phyloP scores from a whole-genome alignment of 1,140 invertebrate genomes.

The Holotrichia oblita region DNA sequence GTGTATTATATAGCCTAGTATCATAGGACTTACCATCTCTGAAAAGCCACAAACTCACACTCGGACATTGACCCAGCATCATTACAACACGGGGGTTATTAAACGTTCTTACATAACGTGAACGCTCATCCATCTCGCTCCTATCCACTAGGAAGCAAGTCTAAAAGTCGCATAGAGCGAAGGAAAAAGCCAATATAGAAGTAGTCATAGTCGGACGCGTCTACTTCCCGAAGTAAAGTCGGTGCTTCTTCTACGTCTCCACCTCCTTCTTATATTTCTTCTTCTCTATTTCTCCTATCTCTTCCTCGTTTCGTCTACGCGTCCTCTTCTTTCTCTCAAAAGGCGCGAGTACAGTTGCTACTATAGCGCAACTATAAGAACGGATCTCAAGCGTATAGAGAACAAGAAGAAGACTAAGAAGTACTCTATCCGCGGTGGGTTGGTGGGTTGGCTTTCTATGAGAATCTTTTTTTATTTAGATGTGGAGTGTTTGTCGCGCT shows the following conservation, averaged over 20 bases:
- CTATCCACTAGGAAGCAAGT: background rate
- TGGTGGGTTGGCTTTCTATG: slow-evolving; percentile 51
- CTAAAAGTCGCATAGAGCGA: slow-evolving; percentile 24
- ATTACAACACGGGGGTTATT: slow-evolving; percentile 59
- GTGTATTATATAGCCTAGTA: slow-evolving; percentile 36
- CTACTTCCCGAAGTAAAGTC: slow-evolving; percentile 25
- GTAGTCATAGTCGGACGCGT: slow-evolving; percentile 18
- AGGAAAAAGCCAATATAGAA: slow-evolving; percentile 17
- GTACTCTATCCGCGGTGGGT: slow-evolving; percentile 13
- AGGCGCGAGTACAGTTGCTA: background rate
- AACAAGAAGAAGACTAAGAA: slow-evolving; percentile 26
- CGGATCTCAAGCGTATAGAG: slow-evolving; percentile 9
- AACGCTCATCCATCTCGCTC: slow-evolving; percentile 47
- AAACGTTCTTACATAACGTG: slow-evolving; percentile 56
- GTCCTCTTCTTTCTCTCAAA: slow-evolving; percentile 4
- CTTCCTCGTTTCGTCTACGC: background rate
- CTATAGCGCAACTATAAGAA: slow-evolving; percentile 1
- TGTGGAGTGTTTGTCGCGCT: slow-evolving; percentile 28
- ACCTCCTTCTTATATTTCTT: slow-evolving; percentile 39
- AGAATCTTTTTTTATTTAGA: slow-evolving; percentile 45
- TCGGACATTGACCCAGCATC: slow-evolving; percentile 49
- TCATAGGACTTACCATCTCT: slow-evolving; percentile 34
- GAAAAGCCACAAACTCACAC: slow-evolving; percentile 35
- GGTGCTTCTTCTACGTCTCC: slow-evolving; percentile 49
- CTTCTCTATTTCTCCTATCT: slow-evolving; percentile 33